phyloP scores from a whole-genome alignment of 2,797 vertebrate species.

The Oophaga sylvatica region DNA sequence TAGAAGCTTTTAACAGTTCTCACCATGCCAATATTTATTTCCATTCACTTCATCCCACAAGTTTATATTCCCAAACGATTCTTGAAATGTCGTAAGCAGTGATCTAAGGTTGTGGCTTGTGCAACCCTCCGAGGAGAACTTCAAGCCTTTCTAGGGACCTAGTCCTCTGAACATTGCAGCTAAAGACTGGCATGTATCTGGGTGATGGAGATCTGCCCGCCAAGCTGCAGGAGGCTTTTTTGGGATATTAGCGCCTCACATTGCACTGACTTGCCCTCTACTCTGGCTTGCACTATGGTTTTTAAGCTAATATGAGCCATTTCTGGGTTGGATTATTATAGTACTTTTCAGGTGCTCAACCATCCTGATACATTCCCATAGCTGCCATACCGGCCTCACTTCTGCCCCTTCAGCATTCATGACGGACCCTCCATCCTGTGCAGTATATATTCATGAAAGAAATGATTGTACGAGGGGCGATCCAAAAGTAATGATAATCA shows the following conservation, averaged over 20 bases:
- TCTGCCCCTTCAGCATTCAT: not conserved
- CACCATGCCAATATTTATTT: not conserved
- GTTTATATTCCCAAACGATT: not conserved
- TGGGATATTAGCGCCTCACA: not conserved
- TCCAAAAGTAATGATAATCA: too few species aligned
- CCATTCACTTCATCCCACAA: not conserved
- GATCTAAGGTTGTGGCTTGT: not conserved
- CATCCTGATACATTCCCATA: constrained; percentile 12
- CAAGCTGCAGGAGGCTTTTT: constrained; percentile 3
- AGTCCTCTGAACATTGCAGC: not conserved
- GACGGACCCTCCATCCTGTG: constrained; percentile 31
- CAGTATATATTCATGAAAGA: not conserved
- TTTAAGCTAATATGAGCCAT: constrained; percentile 3
- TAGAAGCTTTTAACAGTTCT: not conserved
- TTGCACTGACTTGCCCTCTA: constrained; percentile 32
- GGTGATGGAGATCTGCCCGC: not conserved
- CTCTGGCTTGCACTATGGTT: constrained; percentile 37
- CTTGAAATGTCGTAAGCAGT: not conserved
- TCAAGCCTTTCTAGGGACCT: not conserved
- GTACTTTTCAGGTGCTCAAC: constrained; percentile 11
- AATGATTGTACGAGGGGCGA: not conserved
- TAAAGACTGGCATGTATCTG: not conserved
- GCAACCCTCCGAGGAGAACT: not conserved
- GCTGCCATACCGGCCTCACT: not conserved
- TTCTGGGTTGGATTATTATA: constrained; percentile 9